Percentiles rank a stretch among this genome's conserved stretches.
These are phyloP conservation scores for Agriopis marginaria DNA, from an alignment of 2,888 invertebrate species.

Conservation along the genomic window DNA sequence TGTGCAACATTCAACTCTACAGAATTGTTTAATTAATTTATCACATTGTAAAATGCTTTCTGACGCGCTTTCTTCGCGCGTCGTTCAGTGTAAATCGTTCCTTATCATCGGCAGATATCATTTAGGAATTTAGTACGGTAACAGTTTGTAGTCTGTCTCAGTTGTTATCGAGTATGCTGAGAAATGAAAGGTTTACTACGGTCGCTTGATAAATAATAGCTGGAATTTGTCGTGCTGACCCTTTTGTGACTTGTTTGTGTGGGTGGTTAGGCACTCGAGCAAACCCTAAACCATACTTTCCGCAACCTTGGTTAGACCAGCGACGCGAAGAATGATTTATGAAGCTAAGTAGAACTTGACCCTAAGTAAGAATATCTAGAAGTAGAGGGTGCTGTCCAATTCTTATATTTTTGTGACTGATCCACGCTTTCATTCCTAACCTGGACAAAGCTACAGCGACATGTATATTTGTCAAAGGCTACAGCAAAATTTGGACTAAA, in stretches of 20 bases:
- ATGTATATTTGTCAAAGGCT: too few species aligned
- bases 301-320: not conserved
- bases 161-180: slow-evolving; percentile 6
- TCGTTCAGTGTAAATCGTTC: too few species aligned
- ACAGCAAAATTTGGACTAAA: too few species aligned
- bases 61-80: too few species aligned
- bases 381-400: not conserved
- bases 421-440: too few species aligned
- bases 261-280: not conserved
- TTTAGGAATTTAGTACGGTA: not conserved
- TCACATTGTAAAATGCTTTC: too few species aligned
- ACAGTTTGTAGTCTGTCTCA: not conserved
- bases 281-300: slow-evolving; percentile 5
- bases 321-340: slow-evolving; percentile 5
- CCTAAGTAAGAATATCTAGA: not conserved
- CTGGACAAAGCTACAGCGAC: too few species aligned
- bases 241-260: slow-evolving; percentile 10
- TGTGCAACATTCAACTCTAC: too few species aligned
- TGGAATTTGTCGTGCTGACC: slow-evolving; percentile 11
- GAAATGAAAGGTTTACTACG: slow-evolving; percentile 15
- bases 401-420: not conserved
- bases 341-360: not conserved
- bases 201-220: slow-evolving; percentile 10
- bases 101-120: slow-evolving; percentile 3
- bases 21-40: too few species aligned